A percentile compares a stretch with the other conserved stretches of the same genome.
Evolutionary conservation across 2,113 vertebrate species (phyloP).

Genomic region (Nannobrachium achirus): DNA sequence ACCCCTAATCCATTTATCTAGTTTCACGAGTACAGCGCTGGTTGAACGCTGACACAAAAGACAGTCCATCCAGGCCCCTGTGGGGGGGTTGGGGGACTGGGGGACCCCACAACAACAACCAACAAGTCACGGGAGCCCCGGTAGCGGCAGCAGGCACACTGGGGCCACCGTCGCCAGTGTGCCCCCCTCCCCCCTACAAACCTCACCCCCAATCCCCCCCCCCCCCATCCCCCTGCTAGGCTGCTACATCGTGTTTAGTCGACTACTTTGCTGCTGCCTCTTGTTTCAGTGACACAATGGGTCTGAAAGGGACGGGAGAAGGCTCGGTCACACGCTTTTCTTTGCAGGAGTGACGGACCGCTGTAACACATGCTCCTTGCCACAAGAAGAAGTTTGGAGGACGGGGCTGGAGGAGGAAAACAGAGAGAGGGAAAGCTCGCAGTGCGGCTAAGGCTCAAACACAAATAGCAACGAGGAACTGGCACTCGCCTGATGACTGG

Average conservation of each 20-base stretch:
- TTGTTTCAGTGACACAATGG: conserved; percentile 63
- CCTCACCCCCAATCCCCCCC: background rate
- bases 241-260: conserved; percentile 66
- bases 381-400: conserved; percentile 63
- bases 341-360: conserved; percentile 55
- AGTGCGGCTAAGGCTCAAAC: conserved; percentile 58
- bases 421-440: conserved; percentile 41
- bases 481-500: conserved; percentile 62
- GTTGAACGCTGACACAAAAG: conserved; percentile 81
- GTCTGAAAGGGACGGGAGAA: conserved; percentile 48
- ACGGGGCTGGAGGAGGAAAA: conserved; percentile 41
- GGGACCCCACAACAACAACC: conserved; percentile 50
- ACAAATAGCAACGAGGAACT: conserved; percentile 75
- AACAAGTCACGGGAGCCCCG: conserved; percentile 70
- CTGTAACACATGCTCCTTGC: conserved; percentile 60
- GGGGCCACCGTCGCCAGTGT: conserved; percentile 62
- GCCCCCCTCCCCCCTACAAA: conserved; percentile 4
- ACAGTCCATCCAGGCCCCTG: conserved; percentile 18
- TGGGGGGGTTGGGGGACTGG: conserved; percentile 32
- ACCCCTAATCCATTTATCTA: conserved; percentile 88
- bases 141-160: conserved; percentile 80
- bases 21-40: conserved; percentile 77
- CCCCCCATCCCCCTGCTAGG: background rate
- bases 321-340: conserved; percentile 64
- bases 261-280: conserved; percentile 61